Base-by-base conservation (phyloP, 2,797 vertebrate genomes). In the Anas georgica region DNA sequence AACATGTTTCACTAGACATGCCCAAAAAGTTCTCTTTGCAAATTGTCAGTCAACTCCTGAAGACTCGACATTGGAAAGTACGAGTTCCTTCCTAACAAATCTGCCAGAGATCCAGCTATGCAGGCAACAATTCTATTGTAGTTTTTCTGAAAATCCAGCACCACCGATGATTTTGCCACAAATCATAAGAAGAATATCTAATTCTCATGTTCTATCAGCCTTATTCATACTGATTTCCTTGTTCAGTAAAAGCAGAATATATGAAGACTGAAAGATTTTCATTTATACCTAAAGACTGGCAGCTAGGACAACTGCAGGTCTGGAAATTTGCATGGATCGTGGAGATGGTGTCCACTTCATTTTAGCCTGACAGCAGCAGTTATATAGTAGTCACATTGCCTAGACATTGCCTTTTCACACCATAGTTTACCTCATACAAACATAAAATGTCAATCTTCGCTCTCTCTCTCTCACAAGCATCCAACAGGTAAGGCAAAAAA, bases 1-100 rank as follows among this genome's bases (percentile, higher is more conserved):
- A 67, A 52, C 14, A 4, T 0, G 0, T 13, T 77, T 90, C 28
- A 83, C 17, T 16, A 74, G 43, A 46, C 6, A 68, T 8, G 22
- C 16, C 39, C n/a, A 62, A 31, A 31, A 63, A 29, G 35, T 70
- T 60, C 43, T 76, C 46, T 63, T 52, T 48, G 39, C 26, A 70
- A 91, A 48, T 29, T 55, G 50, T 12, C 46, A 17, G 35, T n/a
- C 28, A 82, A 4, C 29, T 48, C 39, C 29, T 67, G 11, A 52
- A 52, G 68, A 76, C n/a, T 70, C 25, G 28, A 67, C 83, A 70
- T 4, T 35, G 6, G 9, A n/a, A 89, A 70, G 12, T 4, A 26
- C 1, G 4, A 52, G 6, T 16, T 63, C 16, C 35, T 84, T 69
- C 31, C 56, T 56, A 74, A 23, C 14, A 18, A 88, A 75, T 28